Base-by-base conservation (phyloP, 2,888 invertebrate species). In the Thalpophila matura region DNA sequence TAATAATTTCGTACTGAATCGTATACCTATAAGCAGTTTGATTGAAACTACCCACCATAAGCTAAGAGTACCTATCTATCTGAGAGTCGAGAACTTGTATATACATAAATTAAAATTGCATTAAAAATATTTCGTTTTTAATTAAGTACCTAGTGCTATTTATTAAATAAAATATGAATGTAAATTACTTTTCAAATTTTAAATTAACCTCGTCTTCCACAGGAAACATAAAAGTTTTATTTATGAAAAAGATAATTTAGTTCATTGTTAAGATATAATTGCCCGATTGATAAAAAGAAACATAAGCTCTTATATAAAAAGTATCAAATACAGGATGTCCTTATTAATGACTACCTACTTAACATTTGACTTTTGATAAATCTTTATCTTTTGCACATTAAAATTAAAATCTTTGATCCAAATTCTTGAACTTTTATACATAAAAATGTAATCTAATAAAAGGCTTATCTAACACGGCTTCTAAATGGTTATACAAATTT, bases 341-440 rank as follows among this genome's bases (percentile, higher is more conserved):
- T 16, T 24, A 9, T 40, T 33, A 56, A 73, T 66, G 4, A 22
- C 49, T 50, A 46, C 20, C 49, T 50, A 46, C 20, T 66, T 46
- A 66, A 2, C 47, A 16, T 65, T 53, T 38, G 37, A 43, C 14
- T 37, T 53, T 10, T 40, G 53, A 45, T 53, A 73, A 55, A 40
- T 9, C 3, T 9, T 58, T 54, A 66, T 73, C 40, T 54, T 54
- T 26, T 16, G 1, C 20, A 51, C n/a, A 67, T 55, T 46, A 26
- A 66, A 33, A 31, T 47, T 18, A 40, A 57, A 54, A 54, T 38
- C 4, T 53, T 40, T 54, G 6, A 16, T 12, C 29, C 10, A 7
- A 20, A 45, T 42, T 33, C 4, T 14, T 12, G 1, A 51, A n/a
- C 10, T 47, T 50, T 22, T 29, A 27, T 43, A 22, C 4, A 59